A percentile compares a stretch with the other conserved stretches of the same genome.
Evolutionary conservation across 1,140 invertebrate genomes (phyloP).

Genomic region (Cotesia vestalis): DNA sequence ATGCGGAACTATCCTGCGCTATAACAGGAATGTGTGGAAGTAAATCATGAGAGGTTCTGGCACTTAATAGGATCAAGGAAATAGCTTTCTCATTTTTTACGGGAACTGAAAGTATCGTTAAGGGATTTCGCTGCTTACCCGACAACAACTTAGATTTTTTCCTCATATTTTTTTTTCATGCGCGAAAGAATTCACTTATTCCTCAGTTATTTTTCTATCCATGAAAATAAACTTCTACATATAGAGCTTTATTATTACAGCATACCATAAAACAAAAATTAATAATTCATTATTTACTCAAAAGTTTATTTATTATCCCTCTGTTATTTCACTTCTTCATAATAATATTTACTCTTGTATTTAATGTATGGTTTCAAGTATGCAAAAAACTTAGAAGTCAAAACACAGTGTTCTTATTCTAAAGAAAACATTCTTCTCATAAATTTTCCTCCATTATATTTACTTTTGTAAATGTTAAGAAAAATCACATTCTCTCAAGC

Average conservation of each 20-base stretch:
- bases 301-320: no score
- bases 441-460: no score
- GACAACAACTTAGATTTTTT: background rate
- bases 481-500: no score
- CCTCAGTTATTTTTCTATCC: background rate
- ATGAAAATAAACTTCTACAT: background rate
- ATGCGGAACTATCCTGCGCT: background rate
- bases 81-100: conserved; percentile 35
- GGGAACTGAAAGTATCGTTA: conserved; percentile 21
- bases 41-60: conserved; percentile 2
- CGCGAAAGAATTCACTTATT: background rate
- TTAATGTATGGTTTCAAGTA: background rate
- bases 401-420: no score
- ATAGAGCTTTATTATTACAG: background rate
- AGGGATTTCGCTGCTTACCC: conserved; percentile 7
- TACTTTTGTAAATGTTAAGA: no score
- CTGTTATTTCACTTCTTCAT: background rate
- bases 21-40: conserved; percentile 12
- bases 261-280: background rate
- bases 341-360: background rate
- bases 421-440: no score
- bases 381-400: background rate
- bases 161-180: background rate
- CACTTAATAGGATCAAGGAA: conserved; percentile 36
- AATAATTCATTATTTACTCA: background rate